phyloP scores from a whole-genome alignment of 2,888 invertebrate species.

The Habrosyne pyritoides region DNA sequence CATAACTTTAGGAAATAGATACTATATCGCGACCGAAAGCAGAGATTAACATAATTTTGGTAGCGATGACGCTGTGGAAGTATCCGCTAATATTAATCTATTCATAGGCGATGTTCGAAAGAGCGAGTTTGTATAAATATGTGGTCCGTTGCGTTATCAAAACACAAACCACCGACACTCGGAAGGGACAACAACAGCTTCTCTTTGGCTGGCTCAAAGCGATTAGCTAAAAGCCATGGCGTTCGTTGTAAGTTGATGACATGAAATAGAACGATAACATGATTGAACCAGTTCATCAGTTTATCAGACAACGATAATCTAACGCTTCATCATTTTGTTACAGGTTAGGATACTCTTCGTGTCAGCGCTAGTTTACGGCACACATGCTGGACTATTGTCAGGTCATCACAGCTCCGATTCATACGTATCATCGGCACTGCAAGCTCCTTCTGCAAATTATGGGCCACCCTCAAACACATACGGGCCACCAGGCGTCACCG shows the following conservation, averaged over 20 bases:
- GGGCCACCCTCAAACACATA: conserved; percentile 66
- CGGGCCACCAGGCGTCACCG: conserved; percentile 43
- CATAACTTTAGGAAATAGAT: conserved; percentile 36
- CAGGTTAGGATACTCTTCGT: conserved; percentile 71
- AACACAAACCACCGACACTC: conserved; percentile 70
- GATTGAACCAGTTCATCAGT: neutral
- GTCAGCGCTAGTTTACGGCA: conserved; percentile 62
- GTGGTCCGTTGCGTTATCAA: conserved; percentile 58
- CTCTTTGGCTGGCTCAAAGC: conserved; percentile 70
- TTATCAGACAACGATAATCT: neutral
- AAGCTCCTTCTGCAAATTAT: conserved; percentile 68
- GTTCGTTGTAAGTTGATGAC: conserved; percentile 72
- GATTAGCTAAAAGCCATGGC: conserved; percentile 83
- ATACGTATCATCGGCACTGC: conserved; percentile 59
- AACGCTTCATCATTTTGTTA: conserved; percentile 39
- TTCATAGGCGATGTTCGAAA: conserved; percentile 64
- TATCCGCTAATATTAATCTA: conserved; percentile 59
- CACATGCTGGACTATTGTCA: conserved; percentile 58
- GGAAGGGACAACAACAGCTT: conserved; percentile 71
- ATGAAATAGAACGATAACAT: conserved; percentile 18
- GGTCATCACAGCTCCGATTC: conserved; percentile 61
- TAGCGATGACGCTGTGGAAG: conserved; percentile 43
- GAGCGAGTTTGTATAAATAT: conserved; percentile 77
- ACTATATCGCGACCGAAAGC: conserved; percentile 27
- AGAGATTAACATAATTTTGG: conserved; percentile 42